These are phyloP conservation scores for Myotis brandtii DNA, from an alignment of 2,113 vertebrate genomes.

Conservation along the genomic window DNA sequence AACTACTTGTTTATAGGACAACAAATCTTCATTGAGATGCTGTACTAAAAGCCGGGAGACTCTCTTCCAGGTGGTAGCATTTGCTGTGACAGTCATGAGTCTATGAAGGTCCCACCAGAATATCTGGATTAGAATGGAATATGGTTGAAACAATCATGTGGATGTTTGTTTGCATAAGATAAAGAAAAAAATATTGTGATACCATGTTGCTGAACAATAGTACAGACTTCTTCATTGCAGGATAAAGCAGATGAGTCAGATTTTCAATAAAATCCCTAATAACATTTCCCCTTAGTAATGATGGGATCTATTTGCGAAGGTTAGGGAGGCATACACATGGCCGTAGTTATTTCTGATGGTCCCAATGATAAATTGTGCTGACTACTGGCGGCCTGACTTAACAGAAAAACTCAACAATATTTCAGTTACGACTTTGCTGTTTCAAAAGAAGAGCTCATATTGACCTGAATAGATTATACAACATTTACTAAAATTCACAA, in stretches of 20 bases:
- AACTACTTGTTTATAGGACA: slow-evolving; percentile 53
- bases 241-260: neutral
- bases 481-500: neutral
- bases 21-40: slow-evolving; percentile 55
- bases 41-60: slow-evolving; percentile 21
- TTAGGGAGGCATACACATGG: neutral
- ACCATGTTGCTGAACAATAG: neutral
- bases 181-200: neutral
- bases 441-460: neutral
- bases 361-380: neutral
- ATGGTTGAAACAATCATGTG: neutral
- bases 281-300: neutral
- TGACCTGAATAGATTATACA: neutral
- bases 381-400: neutral
- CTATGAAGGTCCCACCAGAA: neutral
- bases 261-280: neutral
- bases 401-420: neutral
- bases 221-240: neutral
- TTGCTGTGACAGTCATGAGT: neutral
- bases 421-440: neutral
- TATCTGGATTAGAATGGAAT: neutral
- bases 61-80: neutral
- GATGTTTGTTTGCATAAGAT: neutral
- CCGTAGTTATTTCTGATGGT: neutral
- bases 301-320: neutral